These are phyloP conservation scores for Planococcus citri DNA, from an alignment of 1,140 invertebrate species.

Conservation along the genomic window DNA sequence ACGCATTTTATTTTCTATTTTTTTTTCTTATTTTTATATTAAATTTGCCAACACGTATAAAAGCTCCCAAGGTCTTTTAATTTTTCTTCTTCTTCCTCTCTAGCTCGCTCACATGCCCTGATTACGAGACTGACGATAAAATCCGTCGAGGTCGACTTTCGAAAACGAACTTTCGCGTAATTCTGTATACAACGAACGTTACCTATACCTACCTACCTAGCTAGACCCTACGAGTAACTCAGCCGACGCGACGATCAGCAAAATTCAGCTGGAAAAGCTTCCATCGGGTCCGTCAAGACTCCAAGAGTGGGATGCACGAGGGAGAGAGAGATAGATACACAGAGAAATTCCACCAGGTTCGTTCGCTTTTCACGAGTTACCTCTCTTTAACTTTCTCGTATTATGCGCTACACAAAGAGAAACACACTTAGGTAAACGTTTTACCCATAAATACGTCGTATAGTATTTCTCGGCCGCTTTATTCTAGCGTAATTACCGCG, in stretches of 20 bases:
- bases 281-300: no score
- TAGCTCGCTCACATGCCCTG: background rate
- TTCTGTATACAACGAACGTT: no score
- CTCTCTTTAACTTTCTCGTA: background rate
- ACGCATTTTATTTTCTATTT: background rate
- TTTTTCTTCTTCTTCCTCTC: background rate
- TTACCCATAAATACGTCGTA: background rate
- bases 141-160: background rate
- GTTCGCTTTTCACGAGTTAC: background rate
- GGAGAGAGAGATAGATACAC: no score
- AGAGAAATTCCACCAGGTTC: background rate
- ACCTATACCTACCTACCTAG: no score
- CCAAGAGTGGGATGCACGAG: no score
- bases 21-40: no score
- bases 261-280: no score
- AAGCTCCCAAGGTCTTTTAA: background rate
- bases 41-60: constrained; percentile 4
- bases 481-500: background rate
- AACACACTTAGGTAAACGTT: background rate
- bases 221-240: no score
- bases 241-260: no score
- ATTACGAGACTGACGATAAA: background rate
- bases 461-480: background rate
- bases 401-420: background rate
- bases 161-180: background rate